A percentile compares a stretch with the other conserved stretches of the same genome.
Evolutionary conservation across 2,888 invertebrate genomes (phyloP).

Genomic region (Athalia rosae): DNA sequence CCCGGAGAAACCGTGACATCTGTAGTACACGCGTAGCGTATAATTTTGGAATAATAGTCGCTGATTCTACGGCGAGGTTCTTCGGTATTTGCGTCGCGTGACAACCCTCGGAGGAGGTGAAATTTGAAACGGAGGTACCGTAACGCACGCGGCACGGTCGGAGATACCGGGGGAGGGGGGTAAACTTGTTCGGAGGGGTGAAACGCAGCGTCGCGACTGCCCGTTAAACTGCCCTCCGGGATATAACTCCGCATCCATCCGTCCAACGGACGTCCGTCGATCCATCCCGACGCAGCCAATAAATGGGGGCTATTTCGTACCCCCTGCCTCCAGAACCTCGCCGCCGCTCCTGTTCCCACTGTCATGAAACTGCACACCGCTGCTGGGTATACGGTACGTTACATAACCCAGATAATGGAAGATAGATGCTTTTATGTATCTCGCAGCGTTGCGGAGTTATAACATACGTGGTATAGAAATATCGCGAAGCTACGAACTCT

Average conservation of each 20-base stretch:
- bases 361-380: too few species aligned
- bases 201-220: neutral
- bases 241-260: slow-evolving; percentile 36
- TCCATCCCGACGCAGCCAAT: slow-evolving; percentile 27
- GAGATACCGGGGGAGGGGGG: neutral
- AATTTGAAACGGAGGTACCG: neutral
- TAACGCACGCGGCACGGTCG: neutral
- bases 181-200: neutral
- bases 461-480: neutral
- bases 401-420: neutral
- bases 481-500: neutral
- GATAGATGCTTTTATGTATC: neutral
- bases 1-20: too few species aligned
- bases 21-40: too few species aligned
- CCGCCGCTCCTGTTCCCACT: neutral
- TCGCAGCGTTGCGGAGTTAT: neutral
- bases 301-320: slow-evolving; percentile 38
- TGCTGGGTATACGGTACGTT: slow-evolving; percentile 20
- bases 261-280: slow-evolving; percentile 36
- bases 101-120: neutral
- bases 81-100: too few species aligned
- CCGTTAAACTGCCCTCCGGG: slow-evolving; percentile 38
- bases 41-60: too few species aligned
- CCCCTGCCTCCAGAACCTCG: slow-evolving; percentile 12
- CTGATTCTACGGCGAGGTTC: too few species aligned